phyloP scores from a whole-genome alignment of 2,888 invertebrate species.

The Cartodere bifasciata region DNA sequence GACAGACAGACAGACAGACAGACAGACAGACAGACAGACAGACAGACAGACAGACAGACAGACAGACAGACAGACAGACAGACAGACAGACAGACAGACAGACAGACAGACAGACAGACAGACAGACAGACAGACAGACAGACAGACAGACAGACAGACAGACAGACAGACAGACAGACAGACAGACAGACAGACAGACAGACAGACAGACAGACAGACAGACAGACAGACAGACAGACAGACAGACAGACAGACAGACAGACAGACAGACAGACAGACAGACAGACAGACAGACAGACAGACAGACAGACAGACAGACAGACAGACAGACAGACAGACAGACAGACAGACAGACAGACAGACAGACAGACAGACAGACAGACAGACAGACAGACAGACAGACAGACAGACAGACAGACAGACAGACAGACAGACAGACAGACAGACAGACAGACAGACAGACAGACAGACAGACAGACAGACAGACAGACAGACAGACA shows the following conservation, averaged over 20 bases:
- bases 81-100: conserved; percentile 5
- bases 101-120: conserved; percentile 5
- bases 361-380: neutral
- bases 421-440: neutral
- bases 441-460: conserved; percentile 1
- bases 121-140: conserved; percentile 5
- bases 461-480: conserved; percentile 2
- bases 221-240: conserved; percentile 5
- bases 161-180: conserved; percentile 5
- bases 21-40: conserved; percentile 5
- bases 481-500: conserved; percentile 2
- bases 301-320: conserved; percentile 1
- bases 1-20: conserved; percentile 5
- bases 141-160: conserved; percentile 5
- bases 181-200: conserved; percentile 5
- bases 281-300: conserved; percentile 5
- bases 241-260: conserved; percentile 5
- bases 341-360: neutral
- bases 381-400: neutral
- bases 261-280: conserved; percentile 5
- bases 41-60: conserved; percentile 5
- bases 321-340: neutral
- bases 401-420: neutral
- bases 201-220: conserved; percentile 5
- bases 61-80: conserved; percentile 5